Evolutionary conservation across 1,140 invertebrate species (phyloP).

Genomic region (Dendrolimus punctatus): DNA sequence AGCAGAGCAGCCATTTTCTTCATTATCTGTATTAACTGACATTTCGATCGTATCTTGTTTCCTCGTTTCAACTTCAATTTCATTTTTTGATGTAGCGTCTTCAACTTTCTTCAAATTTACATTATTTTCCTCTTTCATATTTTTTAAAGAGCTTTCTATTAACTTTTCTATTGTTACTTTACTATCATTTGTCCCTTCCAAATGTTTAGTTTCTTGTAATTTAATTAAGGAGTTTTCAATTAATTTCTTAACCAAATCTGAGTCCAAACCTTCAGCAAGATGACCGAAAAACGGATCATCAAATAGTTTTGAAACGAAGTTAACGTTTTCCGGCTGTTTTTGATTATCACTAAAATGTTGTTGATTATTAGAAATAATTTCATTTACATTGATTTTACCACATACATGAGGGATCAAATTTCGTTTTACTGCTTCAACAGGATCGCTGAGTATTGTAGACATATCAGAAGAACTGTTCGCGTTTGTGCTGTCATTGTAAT

Average conservation of each 20-base stretch:
- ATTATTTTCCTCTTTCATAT: constrained; percentile 63
- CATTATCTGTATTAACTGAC: constrained; percentile 32
- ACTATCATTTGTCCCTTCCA: constrained; percentile 72
- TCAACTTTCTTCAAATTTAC: constrained; percentile 27
- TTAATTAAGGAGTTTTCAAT: constrained; percentile 77
- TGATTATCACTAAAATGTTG: constrained; percentile 22
- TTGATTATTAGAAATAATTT: constrained; percentile 15
- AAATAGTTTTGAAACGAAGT: constrained; percentile 73
- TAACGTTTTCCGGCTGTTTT: constrained; percentile 43
- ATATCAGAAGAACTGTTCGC: constrained; percentile 49
- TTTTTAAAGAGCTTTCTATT: constrained; percentile 73
- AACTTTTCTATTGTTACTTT: constrained; percentile 73
- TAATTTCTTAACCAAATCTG: constrained; percentile 72
- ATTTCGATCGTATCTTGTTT: constrained; percentile 24
- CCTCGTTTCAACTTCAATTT: constrained; percentile 23
- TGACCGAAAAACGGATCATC: constrained; percentile 75
- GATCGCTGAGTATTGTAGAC: constrained; percentile 75
- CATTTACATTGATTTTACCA: constrained; percentile 66
- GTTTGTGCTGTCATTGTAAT: constrained; percentile 33
- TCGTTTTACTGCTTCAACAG: constrained; percentile 79
- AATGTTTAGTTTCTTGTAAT: constrained; percentile 71
- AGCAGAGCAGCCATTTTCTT: constrained; percentile 68
- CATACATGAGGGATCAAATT: constrained; percentile 82
- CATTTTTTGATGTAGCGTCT: constrained; percentile 22
- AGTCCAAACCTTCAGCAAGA: constrained; percentile 74